Conservation (phyloP, 2,797 vertebrate genomes). For the Saguinus oedipus region DNA sequence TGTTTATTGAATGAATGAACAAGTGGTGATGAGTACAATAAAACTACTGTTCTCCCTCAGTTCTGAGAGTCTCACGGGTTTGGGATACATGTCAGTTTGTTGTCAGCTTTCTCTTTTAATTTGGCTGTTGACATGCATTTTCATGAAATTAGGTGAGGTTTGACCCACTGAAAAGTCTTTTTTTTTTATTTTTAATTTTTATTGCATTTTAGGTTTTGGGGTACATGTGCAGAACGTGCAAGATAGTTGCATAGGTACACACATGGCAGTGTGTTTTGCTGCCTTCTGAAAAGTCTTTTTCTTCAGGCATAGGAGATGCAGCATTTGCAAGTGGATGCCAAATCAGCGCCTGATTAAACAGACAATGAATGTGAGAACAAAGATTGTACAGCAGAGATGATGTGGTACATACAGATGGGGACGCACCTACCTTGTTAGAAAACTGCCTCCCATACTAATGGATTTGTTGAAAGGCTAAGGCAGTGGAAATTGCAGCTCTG, state of each 20-base stretch:
- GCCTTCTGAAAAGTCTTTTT: slow-evolving; percentile 69
- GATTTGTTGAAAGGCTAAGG: background rate
- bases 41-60: background rate
- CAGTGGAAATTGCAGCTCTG: background rate
- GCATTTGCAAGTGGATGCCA: slow-evolving; percentile 67
- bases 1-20: background rate
- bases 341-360: slow-evolving; percentile 55
- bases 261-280: too few species aligned
- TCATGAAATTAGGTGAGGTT: slow-evolving; percentile 75
- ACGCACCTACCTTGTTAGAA: background rate
- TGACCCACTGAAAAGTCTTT: slow-evolving; percentile 73
- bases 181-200: slow-evolving; percentile 61
- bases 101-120: slow-evolving; percentile 75
- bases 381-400: background rate
- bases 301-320: slow-evolving; percentile 60
- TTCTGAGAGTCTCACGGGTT: slow-evolving; percentile 51
- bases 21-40: background rate
- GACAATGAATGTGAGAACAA: background rate
- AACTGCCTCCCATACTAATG: slow-evolving; percentile 37
- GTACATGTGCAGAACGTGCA: too few species aligned
- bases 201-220: too few species aligned
- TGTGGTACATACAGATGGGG: background rate
- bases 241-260: too few species aligned
- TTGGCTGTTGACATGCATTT: slow-evolving; percentile 75
- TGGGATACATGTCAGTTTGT: slow-evolving; percentile 65